phyloP scores from a whole-genome alignment of 2,797 vertebrate genomes.

The Glossophaga mutica region DNA sequence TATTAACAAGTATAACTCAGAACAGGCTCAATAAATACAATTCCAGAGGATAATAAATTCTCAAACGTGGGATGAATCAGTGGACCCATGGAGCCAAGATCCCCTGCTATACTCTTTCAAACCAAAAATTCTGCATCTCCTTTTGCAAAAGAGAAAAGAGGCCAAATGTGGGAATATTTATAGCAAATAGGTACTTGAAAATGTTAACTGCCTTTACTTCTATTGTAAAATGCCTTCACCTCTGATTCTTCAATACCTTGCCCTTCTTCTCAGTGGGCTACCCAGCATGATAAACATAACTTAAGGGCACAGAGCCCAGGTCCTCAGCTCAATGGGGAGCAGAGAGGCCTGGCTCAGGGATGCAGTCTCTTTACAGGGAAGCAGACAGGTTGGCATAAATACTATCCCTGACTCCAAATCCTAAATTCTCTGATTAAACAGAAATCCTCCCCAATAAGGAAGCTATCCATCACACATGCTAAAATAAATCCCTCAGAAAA shows the following conservation, averaged over 20 bases:
- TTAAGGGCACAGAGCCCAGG: neutral
- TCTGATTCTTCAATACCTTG: neutral
- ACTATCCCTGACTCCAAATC: neutral
- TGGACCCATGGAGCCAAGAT: neutral
- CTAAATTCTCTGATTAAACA: neutral
- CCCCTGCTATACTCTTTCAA: neutral
- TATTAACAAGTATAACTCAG: neutral
- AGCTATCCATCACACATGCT: neutral
- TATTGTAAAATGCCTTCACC: neutral
- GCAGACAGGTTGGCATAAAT: neutral
- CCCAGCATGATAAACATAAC: neutral
- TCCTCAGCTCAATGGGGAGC: neutral
- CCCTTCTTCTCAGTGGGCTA: neutral
- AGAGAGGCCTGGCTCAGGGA: neutral
- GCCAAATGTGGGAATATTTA: neutral
- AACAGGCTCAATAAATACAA: neutral
- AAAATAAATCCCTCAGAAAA: neutral
- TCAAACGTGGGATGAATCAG: neutral
- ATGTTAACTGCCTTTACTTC: neutral
- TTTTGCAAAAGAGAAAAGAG: neutral
- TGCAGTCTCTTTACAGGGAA: neutral
- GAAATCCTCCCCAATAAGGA: neutral
- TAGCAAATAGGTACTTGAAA: neutral
- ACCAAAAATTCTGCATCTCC: neutral
- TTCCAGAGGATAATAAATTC: neutral